Evolutionary conservation across 2,888 invertebrate species (phyloP).

Genomic region (Drosophila siamana): DNA sequence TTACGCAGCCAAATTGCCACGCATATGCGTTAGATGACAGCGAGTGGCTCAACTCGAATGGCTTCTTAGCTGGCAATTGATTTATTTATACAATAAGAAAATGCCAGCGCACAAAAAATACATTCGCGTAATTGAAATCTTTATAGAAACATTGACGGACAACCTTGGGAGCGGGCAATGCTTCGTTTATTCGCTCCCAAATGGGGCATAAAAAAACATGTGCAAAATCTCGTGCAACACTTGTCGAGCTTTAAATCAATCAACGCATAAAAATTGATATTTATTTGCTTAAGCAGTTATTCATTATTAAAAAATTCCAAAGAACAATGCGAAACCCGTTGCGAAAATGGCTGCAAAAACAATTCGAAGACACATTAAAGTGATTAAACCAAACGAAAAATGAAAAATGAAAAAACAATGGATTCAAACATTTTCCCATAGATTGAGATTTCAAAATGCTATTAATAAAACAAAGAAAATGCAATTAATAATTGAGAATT

Average conservation of each 20-base stretch:
- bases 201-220: constrained; percentile 42
- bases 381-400: neutral
- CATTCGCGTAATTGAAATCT: constrained; percentile 10
- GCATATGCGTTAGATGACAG: constrained; percentile 30
- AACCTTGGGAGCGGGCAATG: constrained; percentile 24
- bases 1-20: neutral
- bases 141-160: neutral
- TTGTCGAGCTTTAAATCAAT: constrained; percentile 64
- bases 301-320: constrained; percentile 40
- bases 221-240: constrained; percentile 71
- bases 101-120: neutral
- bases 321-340: constrained; percentile 7
- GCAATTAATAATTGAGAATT: neutral
- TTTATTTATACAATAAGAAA: constrained; percentile 25
- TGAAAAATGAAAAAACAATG: constrained; percentile 7
- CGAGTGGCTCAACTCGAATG: constrained; percentile 29
- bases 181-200: neutral
- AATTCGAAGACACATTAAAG: constrained; percentile 48
- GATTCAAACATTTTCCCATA: constrained; percentile 19
- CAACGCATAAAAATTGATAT: constrained; percentile 55
- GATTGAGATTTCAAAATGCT: constrained; percentile 19
- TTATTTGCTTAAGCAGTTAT: constrained; percentile 59
- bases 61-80: constrained; percentile 13
- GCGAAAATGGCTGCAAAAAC: constrained; percentile 33
- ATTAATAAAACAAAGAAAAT: constrained; percentile 6